Evolutionary conservation across 2,888 invertebrate species (phyloP).

Genomic region (Ptilodon capucinus): DNA sequence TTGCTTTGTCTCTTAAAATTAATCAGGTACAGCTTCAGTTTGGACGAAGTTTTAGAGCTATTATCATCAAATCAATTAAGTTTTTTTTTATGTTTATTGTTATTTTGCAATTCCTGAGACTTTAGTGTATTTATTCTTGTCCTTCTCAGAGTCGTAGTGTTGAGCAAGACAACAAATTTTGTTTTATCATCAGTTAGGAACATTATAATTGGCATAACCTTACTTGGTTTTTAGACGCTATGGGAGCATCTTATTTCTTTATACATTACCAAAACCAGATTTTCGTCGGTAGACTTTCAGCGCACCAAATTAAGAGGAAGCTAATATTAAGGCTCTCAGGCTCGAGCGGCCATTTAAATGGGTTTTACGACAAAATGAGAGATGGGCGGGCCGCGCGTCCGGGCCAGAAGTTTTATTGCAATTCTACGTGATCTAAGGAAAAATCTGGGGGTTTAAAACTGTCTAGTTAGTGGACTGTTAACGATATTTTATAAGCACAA

Average conservation of each 20-base stretch:
- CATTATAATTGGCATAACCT: too few species aligned
- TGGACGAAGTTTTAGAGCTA: too few species aligned
- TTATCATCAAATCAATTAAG: too few species aligned
- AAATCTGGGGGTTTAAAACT: conserved; percentile 25
- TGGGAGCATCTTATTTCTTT: too few species aligned
- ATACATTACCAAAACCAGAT: neutral
- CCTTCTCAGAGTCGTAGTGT: too few species aligned
- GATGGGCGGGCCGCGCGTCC: conserved; percentile 58
- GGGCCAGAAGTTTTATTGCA: conserved; percentile 60
- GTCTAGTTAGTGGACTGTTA: neutral
- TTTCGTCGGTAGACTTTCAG: conserved; percentile 6
- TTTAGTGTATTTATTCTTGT: too few species aligned
- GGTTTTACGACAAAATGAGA: conserved; percentile 55
- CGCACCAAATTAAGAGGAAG: conserved; percentile 33
- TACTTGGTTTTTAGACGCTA: too few species aligned
- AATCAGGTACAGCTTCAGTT: too few species aligned
- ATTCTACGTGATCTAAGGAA: conserved; percentile 22
- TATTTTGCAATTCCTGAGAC: too few species aligned
- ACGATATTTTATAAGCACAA: neutral
- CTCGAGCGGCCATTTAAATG: conserved; percentile 38
- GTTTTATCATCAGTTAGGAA: too few species aligned
- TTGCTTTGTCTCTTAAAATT: conserved; percentile 22
- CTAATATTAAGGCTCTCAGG: conserved; percentile 39
- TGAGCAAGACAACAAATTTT: too few species aligned
- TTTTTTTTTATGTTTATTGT: too few species aligned